Evolutionary conservation across 30 jellyfish, hydroid and myxozoan genomes (phyloP).

Genomic region (Cassiopea xamachana): DNA sequence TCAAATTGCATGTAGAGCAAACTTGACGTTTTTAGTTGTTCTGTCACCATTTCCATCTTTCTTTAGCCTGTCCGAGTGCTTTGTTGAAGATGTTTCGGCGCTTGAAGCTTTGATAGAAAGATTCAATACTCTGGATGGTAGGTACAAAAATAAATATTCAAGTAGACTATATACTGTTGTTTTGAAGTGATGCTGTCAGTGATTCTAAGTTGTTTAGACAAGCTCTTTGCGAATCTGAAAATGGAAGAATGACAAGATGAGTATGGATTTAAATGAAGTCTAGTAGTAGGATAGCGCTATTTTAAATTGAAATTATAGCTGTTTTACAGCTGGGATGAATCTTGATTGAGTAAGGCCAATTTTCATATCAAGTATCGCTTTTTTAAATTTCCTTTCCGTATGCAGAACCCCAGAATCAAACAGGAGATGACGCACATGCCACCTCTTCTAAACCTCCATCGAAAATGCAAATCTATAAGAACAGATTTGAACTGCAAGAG

Average conservation of each 20-base stretch:
- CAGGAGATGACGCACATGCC: not conserved
- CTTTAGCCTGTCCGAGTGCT: constrained; percentile 16
- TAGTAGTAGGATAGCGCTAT: too few species aligned
- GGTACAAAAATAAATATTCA: not conserved
- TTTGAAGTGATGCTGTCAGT: not conserved
- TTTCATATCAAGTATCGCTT: not conserved
- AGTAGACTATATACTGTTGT: not conserved
- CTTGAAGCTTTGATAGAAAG: constrained; percentile 21
- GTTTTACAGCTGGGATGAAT: too few species aligned
- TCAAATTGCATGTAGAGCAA: too few species aligned
- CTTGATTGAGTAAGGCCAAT: too few species aligned
- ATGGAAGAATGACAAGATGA: too few species aligned
- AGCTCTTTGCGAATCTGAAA: too few species aligned
- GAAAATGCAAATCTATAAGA: constrained; percentile 64
- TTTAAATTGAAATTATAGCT: too few species aligned
- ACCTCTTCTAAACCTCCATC: constrained; percentile 60
- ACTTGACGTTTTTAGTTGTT: too few species aligned
- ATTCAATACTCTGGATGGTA: constrained; percentile 55
- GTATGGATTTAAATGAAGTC: too few species aligned
- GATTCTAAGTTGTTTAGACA: not conserved
- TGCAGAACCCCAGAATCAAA: not conserved
- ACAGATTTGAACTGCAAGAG: constrained; percentile 91
- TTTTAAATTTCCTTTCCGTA: not conserved
- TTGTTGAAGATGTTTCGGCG: constrained; percentile 5
- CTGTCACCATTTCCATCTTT: not conserved